Evolutionary conservation across 2,888 invertebrate genomes (phyloP), one percentile per base, ranked within the genome.

Genomic region (Scaptomyza flava): DNA sequence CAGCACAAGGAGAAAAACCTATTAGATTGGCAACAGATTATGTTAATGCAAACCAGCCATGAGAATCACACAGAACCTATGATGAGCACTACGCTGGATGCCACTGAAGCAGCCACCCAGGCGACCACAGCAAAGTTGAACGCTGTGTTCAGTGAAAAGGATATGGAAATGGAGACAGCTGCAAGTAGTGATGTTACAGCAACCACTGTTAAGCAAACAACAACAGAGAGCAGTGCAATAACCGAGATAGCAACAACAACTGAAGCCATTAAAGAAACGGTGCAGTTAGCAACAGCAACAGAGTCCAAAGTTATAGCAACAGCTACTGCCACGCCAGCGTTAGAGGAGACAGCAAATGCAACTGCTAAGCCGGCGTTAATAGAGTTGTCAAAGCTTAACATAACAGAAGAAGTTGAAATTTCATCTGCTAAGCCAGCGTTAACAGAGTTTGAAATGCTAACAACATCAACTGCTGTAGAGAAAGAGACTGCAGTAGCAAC

Each of bases 1-100:
- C 72, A 68, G 51, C 66, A 77, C 6, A 89, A 85, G 56, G 89
- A 89, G 36, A 91, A 91, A 47, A 90, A 77, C 67, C 69, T 91
- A 3, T 59, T 90, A 14, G 91, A 91, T 59, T 91, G 91, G 91
- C 89, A 85, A 14, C 89, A 90, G 20, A 89, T 91, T 7, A 90
- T 90, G 76, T 74, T 84, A 76, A 86, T 85, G 79, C 81, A 76
- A 17, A 23, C 62, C 0, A 48, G 41, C 17, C 54, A 69, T 20
- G 87, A 87, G 36, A 87, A 89, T 59, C 79, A 53, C 5, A 86
- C 89, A 5, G 85, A 86, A 51, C 66, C 65, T 8, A 48, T 69
- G 27, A 62, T 89, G 23, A 71, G 76, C 20, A 81, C 80, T 6
- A 84, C 89, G 0, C 30, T 89, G 17, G 89, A 89, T 60, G 84